Base-by-base conservation (phyloP, 2,113 vertebrate genomes). In the Centropristis striata region DNA sequence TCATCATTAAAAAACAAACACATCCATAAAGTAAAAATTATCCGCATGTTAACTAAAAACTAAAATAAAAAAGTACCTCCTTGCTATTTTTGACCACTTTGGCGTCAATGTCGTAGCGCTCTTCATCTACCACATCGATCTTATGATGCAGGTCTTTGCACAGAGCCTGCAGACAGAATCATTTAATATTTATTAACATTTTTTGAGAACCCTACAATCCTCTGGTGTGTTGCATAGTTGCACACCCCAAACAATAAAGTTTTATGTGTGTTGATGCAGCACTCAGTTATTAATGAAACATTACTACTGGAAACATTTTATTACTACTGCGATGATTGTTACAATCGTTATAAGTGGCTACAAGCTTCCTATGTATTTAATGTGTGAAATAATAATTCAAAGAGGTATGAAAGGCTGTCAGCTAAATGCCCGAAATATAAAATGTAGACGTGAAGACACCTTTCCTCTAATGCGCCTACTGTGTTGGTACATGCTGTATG, bases 121-220 rank as follows among this genome's bases (percentile, higher is more conserved):
- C 92, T 67, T 95, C 94, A 72, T 94, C 94, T 9, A 92, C 86
- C 8, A 77, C 75, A 54, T 94, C 92, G 20, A 92, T 91, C 72
- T 93, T 93, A 10, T 80, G 89, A 71, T 94, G 88, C 27, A 95
- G 72, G 14, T 94, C 90, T 86, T 46, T 88, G 80, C 94, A 95
- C 20, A 95, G 81, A 64, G 78, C 71, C 94, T 95, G 79, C 58
- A 49, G 39, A 63, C 16, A 50, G 13, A 71, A 28, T 13, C 5
- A 12, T 12, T 20, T 65, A 3, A 39, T 13, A 21, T 54, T 15
- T 47, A 28, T 1, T 51, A 86, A 27, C 44, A 50, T 36, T 42
- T 8, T 49, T 18, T 18, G 23, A 65, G 13, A 39, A 21, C 4
- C 6, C 0, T 37, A 12, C 20, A 61, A 12, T 18, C 15, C 4